These are phyloP conservation scores for Biston betularia DNA, from an alignment of 2,888 invertebrate species.

Conservation along the genomic window DNA sequence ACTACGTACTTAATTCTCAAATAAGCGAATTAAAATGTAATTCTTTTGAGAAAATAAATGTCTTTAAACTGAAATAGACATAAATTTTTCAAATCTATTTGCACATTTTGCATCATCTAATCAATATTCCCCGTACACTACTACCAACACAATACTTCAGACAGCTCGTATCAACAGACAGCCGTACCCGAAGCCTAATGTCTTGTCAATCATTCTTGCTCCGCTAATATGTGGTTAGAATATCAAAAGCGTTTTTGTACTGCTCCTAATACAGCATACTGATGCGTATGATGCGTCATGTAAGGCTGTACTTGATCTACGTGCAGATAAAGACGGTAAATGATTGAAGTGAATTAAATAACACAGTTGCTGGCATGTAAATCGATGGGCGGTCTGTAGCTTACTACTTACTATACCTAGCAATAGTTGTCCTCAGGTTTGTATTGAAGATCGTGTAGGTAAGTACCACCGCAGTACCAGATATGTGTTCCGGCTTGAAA, in stretches of 20 bases:
- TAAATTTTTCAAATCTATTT: background rate
- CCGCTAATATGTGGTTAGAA: constrained; percentile 57
- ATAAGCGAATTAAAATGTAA: too few species aligned
- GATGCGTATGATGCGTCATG: constrained; percentile 70
- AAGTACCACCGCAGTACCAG: too few species aligned
- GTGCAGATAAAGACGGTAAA: constrained; percentile 30
- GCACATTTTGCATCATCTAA: constrained; percentile 34
- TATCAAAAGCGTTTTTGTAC: constrained; percentile 69
- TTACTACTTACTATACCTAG: too few species aligned
- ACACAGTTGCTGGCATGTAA: background rate
- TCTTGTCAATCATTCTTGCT: constrained; percentile 79
- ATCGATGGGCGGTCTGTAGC: background rate
- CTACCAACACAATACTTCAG: constrained; percentile 66
- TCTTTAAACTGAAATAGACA: background rate
- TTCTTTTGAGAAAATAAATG: too few species aligned
- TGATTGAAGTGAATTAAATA: constrained; percentile 29
- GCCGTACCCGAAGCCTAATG: constrained; percentile 70
- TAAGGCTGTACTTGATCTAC: constrained; percentile 20
- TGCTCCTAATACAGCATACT: constrained; percentile 63
- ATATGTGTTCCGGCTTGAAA: too few species aligned
- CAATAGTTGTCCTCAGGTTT: background rate
- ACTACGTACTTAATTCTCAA: too few species aligned
- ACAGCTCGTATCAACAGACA: constrained; percentile 53
- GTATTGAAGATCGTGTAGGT: too few species aligned
- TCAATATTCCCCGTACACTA: constrained; percentile 66